phyloP scores from a whole-genome alignment of 2,113 vertebrate genomes.

The Perccottus glenii region DNA sequence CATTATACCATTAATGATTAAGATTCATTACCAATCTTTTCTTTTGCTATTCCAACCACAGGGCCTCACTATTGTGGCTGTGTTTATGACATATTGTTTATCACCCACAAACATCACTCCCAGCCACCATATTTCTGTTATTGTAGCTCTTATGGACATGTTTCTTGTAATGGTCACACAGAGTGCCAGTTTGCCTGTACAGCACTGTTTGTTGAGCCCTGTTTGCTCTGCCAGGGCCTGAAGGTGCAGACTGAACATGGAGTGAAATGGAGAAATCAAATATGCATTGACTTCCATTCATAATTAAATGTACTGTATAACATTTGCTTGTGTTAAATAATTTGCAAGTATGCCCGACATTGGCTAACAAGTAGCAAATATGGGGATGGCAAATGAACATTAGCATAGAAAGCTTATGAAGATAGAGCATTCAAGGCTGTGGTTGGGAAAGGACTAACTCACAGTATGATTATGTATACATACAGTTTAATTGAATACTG shows the following conservation, averaged over 20 bases:
- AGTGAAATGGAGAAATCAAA: neutral
- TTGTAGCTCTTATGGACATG: too few species aligned
- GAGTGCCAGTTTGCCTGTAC: neutral
- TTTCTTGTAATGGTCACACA: neutral
- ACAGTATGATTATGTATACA: neutral
- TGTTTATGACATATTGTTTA: neutral
- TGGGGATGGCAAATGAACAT: neutral
- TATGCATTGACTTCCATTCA: slow-evolving; percentile 26
- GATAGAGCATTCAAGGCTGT: neutral
- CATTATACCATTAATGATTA: slow-evolving; percentile 16
- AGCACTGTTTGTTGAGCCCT: slow-evolving; percentile 1
- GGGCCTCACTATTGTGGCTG: too few species aligned
- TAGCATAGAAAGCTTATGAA: neutral
- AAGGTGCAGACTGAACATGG: neutral
- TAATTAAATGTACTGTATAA: slow-evolving; percentile 33
- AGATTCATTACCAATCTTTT: neutral
- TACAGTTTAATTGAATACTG: too few species aligned
- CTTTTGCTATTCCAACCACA: too few species aligned
- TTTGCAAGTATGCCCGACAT: slow-evolving; percentile 17
- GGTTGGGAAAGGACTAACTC: neutral
- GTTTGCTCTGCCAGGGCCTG: neutral
- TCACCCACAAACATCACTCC: neutral
- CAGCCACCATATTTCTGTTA: neutral
- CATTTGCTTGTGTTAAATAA: slow-evolving; percentile 40
- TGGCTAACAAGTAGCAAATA: slow-evolving; percentile 19